Conservation (phyloP, 2,797 vertebrate species). For the Arremon aurantiirostris region DNA sequence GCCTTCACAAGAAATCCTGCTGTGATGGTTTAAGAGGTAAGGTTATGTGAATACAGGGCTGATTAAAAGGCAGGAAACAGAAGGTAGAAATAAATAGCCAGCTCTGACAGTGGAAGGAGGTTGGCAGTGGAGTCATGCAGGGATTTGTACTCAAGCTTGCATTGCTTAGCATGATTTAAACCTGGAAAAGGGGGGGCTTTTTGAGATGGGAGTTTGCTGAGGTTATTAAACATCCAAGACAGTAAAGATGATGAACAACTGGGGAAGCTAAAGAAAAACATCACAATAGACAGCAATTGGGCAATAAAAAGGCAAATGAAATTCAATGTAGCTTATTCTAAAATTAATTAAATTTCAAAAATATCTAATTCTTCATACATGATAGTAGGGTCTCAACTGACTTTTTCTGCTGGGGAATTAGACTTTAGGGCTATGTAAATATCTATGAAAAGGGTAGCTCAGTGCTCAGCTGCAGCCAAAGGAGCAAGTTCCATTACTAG, state of each 20-base stretch:
- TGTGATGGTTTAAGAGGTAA: slow-evolving; percentile 24
- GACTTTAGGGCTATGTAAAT: neutral
- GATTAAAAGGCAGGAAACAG: slow-evolving; percentile 55
- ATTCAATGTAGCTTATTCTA: neutral
- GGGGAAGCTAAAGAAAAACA: neutral
- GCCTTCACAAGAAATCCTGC: neutral
- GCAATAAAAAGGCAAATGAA: neutral
- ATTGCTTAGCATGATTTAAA: neutral
- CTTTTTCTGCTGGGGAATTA: neutral
- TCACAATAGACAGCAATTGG: neutral
- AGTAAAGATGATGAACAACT: neutral
- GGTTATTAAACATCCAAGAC: neutral
- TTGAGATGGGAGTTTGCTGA: neutral
- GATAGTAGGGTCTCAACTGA: neutral
- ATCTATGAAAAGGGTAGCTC: neutral
- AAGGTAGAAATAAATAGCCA: slow-evolving; percentile 54
- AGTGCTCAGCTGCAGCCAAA: neutral
- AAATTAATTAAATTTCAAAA: neutral
- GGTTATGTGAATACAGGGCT: slow-evolving; percentile 5
- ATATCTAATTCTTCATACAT: neutral
- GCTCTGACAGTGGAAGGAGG: slow-evolving; percentile 13
- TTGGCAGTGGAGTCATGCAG: slow-evolving; percentile 28
- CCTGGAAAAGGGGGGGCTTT: neutral
- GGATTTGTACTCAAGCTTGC: slow-evolving; percentile 39
- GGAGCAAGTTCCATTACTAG: neutral